phyloP scores from a whole-genome alignment of 2,797 vertebrate genomes.

The Hoplostethus mediterraneus region DNA sequence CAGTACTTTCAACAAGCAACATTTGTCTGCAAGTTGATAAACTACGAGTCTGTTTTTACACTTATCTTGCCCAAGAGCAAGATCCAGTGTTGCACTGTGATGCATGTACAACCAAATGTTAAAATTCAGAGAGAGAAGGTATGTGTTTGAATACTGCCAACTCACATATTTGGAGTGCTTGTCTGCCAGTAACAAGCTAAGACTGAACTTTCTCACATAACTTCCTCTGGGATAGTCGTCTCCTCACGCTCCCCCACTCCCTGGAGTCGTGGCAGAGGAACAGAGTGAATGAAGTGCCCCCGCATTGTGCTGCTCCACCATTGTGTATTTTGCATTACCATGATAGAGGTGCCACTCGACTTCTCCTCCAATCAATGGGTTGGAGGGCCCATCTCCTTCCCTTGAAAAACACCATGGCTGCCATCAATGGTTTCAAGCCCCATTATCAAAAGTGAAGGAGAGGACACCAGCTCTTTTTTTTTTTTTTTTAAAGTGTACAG shows the following conservation, averaged over 20 bases:
- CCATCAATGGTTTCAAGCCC: slow-evolving; percentile 91
- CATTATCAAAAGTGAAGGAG: slow-evolving; percentile 82
- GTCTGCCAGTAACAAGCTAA: background rate
- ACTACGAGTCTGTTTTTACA: too few species aligned
- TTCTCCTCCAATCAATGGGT: slow-evolving; percentile 93
- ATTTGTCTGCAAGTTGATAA: too few species aligned
- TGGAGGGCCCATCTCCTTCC: slow-evolving; percentile 88
- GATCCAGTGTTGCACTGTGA: too few species aligned
- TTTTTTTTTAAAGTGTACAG: background rate
- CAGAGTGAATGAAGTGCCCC: slow-evolving; percentile 90
- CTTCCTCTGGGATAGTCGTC: slow-evolving; percentile 37
- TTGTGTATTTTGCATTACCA: slow-evolving; percentile 94
- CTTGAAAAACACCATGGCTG: slow-evolving; percentile 91
- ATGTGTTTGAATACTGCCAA: too few species aligned
- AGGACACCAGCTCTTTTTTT: slow-evolving; percentile 8
- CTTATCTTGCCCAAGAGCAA: too few species aligned
- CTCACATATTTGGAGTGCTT: too few species aligned
- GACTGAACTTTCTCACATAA: slow-evolving; percentile 62
- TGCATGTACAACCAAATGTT: too few species aligned
- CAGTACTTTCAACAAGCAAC: too few species aligned
- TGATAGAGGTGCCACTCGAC: slow-evolving; percentile 97
- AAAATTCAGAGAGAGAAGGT: background rate
- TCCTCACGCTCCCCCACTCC: slow-evolving; percentile 49
- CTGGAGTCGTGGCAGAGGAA: slow-evolving; percentile 55
- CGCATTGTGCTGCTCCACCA: slow-evolving; percentile 90